phyloP scores from a whole-genome alignment of 2,888 invertebrate species.

The Chymomyza procnemis region DNA sequence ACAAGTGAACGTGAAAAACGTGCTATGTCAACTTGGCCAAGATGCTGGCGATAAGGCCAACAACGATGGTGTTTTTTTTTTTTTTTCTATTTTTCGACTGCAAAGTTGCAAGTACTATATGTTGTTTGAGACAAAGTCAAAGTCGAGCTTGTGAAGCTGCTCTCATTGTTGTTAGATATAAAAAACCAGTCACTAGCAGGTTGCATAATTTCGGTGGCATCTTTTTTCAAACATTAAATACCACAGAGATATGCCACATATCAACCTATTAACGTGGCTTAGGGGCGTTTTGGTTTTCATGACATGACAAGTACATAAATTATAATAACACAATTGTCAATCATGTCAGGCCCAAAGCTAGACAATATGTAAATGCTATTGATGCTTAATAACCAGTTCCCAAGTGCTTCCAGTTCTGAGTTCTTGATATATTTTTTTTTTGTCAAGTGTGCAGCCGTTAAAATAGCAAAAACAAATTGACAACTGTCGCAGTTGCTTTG shows the following conservation, averaged over 20 bases:
- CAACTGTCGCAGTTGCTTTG: conserved; percentile 25
- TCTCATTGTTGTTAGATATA: conserved; percentile 24
- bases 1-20: conserved; percentile 69
- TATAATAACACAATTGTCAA: conserved; percentile 71
- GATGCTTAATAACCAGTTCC: conserved; percentile 42
- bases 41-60: conserved; percentile 38
- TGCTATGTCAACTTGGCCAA: conserved; percentile 35
- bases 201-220: conserved; percentile 49
- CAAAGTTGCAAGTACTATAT: conserved; percentile 11
- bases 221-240: conserved; percentile 32
- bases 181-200: conserved; percentile 60
- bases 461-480: conserved; percentile 47
- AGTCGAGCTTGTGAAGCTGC: conserved; percentile 49
- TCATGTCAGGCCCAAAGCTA: conserved; percentile 65
- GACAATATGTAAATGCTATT: conserved; percentile 63
- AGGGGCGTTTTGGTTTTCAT: conserved; percentile 39
- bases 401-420: conserved; percentile 18
- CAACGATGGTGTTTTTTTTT: background rate
- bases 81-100: no score
- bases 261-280: conserved; percentile 44
- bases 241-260: conserved; percentile 31
- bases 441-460: conserved; percentile 60
- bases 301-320: conserved; percentile 64
- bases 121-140: conserved; percentile 54
- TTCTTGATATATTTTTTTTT: background rate